Evolutionary conservation across 92 coral and sea anemone genomes (phyloP), one percentile per base, ranked within the genome.

Genomic region (Siderastrea radians): DNA sequence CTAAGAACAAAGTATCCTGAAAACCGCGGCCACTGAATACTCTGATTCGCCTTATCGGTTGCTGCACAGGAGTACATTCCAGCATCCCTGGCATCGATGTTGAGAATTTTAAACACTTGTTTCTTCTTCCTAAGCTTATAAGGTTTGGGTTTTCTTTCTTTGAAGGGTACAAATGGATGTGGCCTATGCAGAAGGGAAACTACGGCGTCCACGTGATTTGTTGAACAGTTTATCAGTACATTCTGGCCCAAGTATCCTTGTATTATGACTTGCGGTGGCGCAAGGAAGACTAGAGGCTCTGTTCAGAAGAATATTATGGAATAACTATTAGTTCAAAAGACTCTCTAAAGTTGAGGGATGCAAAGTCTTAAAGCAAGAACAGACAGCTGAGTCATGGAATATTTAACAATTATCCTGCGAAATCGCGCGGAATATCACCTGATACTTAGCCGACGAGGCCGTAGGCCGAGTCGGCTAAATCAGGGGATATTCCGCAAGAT

Each of bases 11-110:
- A 54, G 14, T 68, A 69, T 6, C 86, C 86, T 54, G 51, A 7
- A 5, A 14, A 44, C 7, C 16, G 52, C 3, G 78, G 86, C 86
- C 86, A 81, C n/a, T 55, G 66, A 52, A 81, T 81, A 53, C n/a
- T 69, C 46, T 81, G 52, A 13, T 81, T 81, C 19, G 44, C 77
- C 12, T n/a, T 13, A 47, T 53, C 16, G 1, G 69, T 69, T 16
- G 86, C 78, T 70, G 38, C 53, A 71, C 86, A 81, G 7, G 77
- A 16, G n/a, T 81, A 81, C 11, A 43, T 43, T 58, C 86, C 86
- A 14, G 49, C 66, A 52, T 81, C 86, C 4, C 52, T 43, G 7
- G 38, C 57, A 52, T 70, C 65, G 43, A 81, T 5, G 72, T 81
- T 81, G 13, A 81, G 65, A 45, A 81, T 50, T 44, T 53, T 81